Evolutionary conservation across 2,113 vertebrate species (phyloP), one percentile per base, ranked within the genome.

Genomic region (Aspiorhynchus laticeps): DNA sequence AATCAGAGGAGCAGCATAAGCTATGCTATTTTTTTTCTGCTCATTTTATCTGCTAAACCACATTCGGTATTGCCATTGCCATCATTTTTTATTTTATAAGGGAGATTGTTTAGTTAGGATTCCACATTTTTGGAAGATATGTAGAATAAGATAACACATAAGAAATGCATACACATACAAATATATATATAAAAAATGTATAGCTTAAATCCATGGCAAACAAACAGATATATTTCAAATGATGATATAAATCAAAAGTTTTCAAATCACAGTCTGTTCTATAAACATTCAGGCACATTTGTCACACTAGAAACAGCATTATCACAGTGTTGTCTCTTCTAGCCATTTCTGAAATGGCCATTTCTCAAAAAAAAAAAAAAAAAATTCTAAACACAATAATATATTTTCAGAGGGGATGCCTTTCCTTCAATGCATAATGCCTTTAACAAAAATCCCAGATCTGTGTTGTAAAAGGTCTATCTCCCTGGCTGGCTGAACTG

Each of bases 391-490:
- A 94, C 93, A 74, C 88, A 92, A 85, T 94, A 90, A 74, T 93
- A 91, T 93, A 92, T 92, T 92, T 75, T 76, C 59, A 89, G 75
- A 93, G 92, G 94, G 90, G 93, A 93, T 92, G 92, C 92, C 94
- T 95, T 93, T 95, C 91, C 94, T 94, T 94, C 93, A 95, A 94
- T 94, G 94, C 95, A 95, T 96, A 96, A 97, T 95, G 94, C 96
- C 95, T 96, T 95, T 87, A 93, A 93, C 90, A 3, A 86, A 90
- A 2, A 85, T 88, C 90, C 78, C 95, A 96, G 96, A 96, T 43
- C 43, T 94, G 96, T 96, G 96, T 96, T 95, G 95, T 95, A 95
- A 94, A 94, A 93, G 95, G 43, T 46, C 43, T 46, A 12, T 46
- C 43, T 96, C 95, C 94, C 93, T 95, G 94, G 93, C 94, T 88